Evolutionary conservation across 2,797 vertebrate species (phyloP).

Genomic region (Paratrypauchen microcephalus): DNA sequence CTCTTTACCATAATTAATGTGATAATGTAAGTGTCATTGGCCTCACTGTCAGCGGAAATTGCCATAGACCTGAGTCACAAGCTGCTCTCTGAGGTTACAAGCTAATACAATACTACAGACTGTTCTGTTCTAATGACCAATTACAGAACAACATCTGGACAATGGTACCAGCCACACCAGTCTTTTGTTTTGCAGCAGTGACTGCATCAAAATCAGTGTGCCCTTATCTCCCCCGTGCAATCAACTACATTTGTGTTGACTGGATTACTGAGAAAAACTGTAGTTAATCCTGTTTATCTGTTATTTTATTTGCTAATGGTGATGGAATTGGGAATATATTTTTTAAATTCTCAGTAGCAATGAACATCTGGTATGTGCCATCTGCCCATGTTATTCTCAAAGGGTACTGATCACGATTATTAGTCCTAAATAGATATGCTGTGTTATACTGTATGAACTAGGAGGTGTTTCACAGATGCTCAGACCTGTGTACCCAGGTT

Average conservation of each 20-base stretch:
- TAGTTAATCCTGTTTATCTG: conserved; percentile 21
- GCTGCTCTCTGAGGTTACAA: conserved; percentile 27
- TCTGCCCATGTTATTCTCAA: conserved; percentile 64
- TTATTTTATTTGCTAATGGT: conserved; percentile 73
- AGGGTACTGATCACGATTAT: conserved; percentile 59
- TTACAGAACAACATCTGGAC: conserved; percentile 74
- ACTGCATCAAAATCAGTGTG: conserved; percentile 55
- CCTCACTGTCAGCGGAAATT: conserved; percentile 34
- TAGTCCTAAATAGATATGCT: conserved; percentile 24
- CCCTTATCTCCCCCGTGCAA: neutral
- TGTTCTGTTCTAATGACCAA: conserved; percentile 60
- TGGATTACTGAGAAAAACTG: conserved; percentile 48
- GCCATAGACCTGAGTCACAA: conserved; percentile 31
- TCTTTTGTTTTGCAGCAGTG: conserved; percentile 50
- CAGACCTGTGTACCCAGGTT: neutral
- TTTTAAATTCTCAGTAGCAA: conserved; percentile 75
- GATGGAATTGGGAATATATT: conserved; percentile 67
- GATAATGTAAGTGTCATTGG: conserved; percentile 30
- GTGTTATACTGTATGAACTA: conserved; percentile 15
- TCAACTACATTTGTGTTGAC: conserved; percentile 48
- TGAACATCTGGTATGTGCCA: conserved; percentile 73
- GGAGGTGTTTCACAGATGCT: conserved; percentile 21
- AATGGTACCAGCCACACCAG: conserved; percentile 42
- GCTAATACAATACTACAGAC: conserved; percentile 57
- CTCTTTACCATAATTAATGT: conserved; percentile 26